phyloP scores from a whole-genome alignment of 2,113 vertebrate genomes.

The Nothoprocta perdicaria region DNA sequence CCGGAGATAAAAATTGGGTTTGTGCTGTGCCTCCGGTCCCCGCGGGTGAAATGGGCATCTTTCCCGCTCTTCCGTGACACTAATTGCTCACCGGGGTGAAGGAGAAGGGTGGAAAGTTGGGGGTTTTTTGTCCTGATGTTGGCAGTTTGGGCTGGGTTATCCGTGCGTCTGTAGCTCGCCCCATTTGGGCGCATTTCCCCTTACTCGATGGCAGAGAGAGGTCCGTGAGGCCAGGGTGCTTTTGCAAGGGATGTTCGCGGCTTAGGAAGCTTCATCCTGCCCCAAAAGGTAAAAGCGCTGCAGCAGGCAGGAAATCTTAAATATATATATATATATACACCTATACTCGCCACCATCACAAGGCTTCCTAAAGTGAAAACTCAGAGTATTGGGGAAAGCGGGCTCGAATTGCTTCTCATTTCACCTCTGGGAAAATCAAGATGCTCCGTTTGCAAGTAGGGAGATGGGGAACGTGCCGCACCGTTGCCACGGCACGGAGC shows the following conservation, averaged over 20 bases:
- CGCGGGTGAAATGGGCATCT: neutral
- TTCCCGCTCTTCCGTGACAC: neutral
- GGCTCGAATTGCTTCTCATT: neutral
- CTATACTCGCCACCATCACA: slow-evolving; percentile 3
- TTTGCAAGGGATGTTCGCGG: too few relatives aligned
- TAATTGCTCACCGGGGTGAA: neutral
- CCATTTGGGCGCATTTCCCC: accelerated
- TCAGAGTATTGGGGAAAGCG: neutral
- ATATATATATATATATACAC: neutral
- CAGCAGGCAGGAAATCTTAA: neutral
- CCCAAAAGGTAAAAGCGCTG: too few relatives aligned
- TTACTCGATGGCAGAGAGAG: too few relatives aligned
- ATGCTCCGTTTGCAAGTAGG: neutral
- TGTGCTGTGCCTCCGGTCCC: too few relatives aligned
- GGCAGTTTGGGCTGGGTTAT: neutral
- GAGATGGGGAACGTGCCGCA: neutral
- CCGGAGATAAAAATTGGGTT: too few relatives aligned
- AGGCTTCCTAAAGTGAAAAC: slow-evolving; percentile 38
- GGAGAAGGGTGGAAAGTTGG: neutral
- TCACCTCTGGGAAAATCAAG: slow-evolving; percentile 21
- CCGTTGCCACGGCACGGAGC: too few relatives aligned
- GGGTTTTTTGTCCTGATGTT: neutral
- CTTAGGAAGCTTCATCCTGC: too few relatives aligned
- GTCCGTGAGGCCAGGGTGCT: too few relatives aligned
- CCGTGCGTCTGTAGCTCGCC: neutral